These are phyloP conservation scores for Mormoops blainvillei DNA, from an alignment of 2,113 vertebrate species.

Conservation along the genomic window DNA sequence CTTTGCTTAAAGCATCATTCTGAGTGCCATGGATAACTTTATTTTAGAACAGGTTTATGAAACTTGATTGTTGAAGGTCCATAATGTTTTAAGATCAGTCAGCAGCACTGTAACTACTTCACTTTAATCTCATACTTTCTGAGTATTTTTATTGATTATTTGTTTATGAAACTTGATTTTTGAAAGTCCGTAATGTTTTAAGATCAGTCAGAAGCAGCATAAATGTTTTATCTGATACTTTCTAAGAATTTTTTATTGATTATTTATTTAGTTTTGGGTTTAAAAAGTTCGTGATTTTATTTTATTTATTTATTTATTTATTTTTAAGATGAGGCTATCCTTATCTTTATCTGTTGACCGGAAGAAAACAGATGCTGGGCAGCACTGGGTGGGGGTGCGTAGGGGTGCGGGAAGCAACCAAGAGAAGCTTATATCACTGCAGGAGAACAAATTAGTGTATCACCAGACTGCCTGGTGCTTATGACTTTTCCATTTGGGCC, in stretches of 20 bases:
- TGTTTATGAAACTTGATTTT: not conserved
- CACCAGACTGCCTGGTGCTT: not conserved
- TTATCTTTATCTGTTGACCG: not conserved
- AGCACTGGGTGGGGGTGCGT: not conserved
- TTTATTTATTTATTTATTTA: no score
- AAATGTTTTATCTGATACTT: not conserved
- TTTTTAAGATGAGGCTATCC: not conserved
- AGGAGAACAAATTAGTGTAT: not conserved
- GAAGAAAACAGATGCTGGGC: not conserved
- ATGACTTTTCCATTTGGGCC: not conserved
- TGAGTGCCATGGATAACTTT: not conserved
- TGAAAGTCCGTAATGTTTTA: not conserved
- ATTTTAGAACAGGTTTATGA: not conserved
- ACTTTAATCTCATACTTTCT: constrained; percentile 4
- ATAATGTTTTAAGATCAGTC: not conserved
- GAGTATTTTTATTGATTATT: not conserved
- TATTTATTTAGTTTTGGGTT: not conserved
- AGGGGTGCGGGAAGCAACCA: not conserved
- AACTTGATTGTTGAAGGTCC: not conserved
- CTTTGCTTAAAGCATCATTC: constrained; percentile 9
- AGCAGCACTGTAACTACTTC: not conserved
- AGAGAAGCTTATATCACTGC: not conserved
- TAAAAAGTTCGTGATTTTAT: not conserved
- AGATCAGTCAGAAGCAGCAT: not conserved
- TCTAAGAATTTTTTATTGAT: not conserved